Evolutionary conservation across 2,797 vertebrate species (phyloP), one percentile per base, ranked within the genome.

Genomic region (Fringilla coelebs): DNA sequence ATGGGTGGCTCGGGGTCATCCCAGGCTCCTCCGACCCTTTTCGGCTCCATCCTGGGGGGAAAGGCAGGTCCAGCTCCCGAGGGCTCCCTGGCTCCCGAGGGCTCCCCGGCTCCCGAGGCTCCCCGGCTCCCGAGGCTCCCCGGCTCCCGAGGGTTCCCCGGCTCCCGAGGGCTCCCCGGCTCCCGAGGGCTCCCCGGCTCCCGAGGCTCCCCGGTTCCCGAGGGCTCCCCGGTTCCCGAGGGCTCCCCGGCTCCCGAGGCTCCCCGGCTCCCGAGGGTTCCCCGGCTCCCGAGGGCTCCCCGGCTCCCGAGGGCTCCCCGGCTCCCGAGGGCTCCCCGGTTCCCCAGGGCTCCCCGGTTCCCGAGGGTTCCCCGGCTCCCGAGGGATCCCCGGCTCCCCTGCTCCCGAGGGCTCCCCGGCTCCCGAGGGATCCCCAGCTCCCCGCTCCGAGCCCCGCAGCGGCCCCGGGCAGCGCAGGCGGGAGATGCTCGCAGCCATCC

Each of bases 21-120:
- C 25, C 58, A 17, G 66, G 20, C 31, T 70, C 14, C 1, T n/a
- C n/a, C 6, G n/a, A 6, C 31, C 13, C 52, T 67, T 71, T 31
- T 25, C 0, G 1, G 9, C 31, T 60, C 29, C 68, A 2, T 1
- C 3, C 1, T 4, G 19, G 21, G 25, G 25, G 41, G 8, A 10
- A 6, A 5, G 58, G n/a, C 49, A 24, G 45, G 4, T 77, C 72
- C 20, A 3, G 43, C 43, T 3, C 13, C 65, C 78, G 9, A 49
- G 52, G 17, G 13, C 8, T 31, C 25, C 66, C 75, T 7, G 2
- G 7, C 3, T 17, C 36, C 58, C 41, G 20, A 38, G 38, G 38
- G 38, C 38, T 38, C 38, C 38, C 38, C 38, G 38, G 38, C 38
- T 38, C 38, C 38, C n/a, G 17, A 17, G 41, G 17, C 15, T 41